A percentile compares a stretch with the other conserved stretches of the same genome.
Evolutionary conservation across 2,113 vertebrate genomes (phyloP).

Genomic region (Struthidea cinerea): DNA sequence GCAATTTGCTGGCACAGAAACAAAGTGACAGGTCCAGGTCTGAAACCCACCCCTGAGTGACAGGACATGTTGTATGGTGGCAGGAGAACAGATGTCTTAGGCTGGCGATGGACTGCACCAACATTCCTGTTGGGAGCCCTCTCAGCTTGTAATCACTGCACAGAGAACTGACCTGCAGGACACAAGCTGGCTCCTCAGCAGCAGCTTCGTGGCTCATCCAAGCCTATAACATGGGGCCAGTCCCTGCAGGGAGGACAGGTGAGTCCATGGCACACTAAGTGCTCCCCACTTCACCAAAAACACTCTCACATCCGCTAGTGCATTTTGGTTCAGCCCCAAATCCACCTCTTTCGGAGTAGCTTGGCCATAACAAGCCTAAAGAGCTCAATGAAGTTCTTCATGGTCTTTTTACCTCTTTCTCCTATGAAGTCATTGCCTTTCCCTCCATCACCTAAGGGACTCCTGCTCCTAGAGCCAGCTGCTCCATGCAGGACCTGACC

Average conservation of each 20-base stretch:
- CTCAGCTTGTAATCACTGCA: not conserved
- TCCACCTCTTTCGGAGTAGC: not conserved
- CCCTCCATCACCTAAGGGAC: not conserved
- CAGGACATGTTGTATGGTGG: not conserved
- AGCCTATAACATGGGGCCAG: not conserved
- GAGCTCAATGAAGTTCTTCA: not conserved
- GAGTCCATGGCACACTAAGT: not conserved
- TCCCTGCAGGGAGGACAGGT: not conserved
- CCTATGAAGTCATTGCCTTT: not conserved
- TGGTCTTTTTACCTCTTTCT: not conserved
- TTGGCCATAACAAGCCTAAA: not conserved
- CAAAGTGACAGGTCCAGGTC: not conserved
- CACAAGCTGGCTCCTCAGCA: rapidly evolving
- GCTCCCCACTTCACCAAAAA: not conserved
- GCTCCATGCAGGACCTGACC: not conserved
- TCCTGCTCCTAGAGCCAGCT: not conserved
- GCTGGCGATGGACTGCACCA: not conserved
- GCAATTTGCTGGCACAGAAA: not conserved
- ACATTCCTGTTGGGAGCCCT: not conserved
- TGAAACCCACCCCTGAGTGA: not conserved
- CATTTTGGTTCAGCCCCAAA: not conserved
- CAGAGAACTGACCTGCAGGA: not conserved
- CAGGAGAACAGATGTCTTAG: not conserved
- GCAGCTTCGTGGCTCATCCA: not conserved
- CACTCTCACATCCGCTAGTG: not conserved